Percentiles rank a stretch among this genome's conserved stretches.
phyloP scores from a whole-genome alignment of 2,113 vertebrate species.

The Halichoerus grypus region DNA sequence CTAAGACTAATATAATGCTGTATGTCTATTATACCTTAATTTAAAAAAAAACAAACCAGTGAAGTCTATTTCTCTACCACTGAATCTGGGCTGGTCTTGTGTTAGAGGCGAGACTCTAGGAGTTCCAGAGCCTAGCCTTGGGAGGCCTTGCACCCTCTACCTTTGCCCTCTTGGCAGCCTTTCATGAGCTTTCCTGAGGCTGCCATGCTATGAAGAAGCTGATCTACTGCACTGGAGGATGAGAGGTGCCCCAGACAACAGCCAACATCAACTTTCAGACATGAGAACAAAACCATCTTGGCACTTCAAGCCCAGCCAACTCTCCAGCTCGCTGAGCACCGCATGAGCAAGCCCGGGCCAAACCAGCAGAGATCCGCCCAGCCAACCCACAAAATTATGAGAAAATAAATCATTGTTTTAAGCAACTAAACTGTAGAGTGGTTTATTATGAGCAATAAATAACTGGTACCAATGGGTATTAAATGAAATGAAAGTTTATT shows the following conservation, averaged over 20 bases:
- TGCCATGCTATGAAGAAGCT: not conserved
- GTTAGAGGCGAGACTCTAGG: not conserved
- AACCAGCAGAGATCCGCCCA: not conserved
- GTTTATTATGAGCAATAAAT: not conserved
- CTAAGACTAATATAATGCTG: not conserved
- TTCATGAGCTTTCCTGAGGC: not conserved
- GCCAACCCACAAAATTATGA: not conserved
- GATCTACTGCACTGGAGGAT: not conserved
- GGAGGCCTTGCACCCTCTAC: not conserved
- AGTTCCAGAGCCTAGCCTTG: not conserved
- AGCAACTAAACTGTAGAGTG: not conserved
- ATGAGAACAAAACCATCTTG: not conserved
- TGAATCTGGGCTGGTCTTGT: not conserved
- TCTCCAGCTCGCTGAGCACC: not conserved
- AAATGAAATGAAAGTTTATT: slow-evolving; percentile 16
- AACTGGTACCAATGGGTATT: not conserved
- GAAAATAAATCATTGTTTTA: not conserved
- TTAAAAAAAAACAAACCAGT: not conserved
- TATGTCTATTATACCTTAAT: not conserved
- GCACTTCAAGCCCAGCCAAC: not conserved
- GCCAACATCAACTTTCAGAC: not conserved
- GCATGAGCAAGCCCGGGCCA: not conserved
- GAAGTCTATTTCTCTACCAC: not conserved
- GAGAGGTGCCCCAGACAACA: not conserved
- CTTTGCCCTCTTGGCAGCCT: not conserved